phyloP scores from a whole-genome alignment of 2,888 invertebrate genomes.

The Drosophila bunnanda region DNA sequence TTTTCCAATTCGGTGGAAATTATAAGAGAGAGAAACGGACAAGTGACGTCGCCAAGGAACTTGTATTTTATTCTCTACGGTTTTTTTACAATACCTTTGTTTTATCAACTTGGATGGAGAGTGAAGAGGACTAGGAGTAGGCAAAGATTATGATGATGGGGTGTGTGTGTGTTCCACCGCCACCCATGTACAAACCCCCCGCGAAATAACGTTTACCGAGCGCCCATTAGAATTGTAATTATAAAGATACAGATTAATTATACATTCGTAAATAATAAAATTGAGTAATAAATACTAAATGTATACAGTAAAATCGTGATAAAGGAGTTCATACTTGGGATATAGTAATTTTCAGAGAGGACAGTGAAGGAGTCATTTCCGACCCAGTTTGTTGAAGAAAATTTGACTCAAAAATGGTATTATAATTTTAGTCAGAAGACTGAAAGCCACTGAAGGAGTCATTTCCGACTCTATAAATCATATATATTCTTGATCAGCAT shows the following conservation, averaged over 20 bases:
- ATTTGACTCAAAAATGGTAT: no score
- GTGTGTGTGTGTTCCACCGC: constrained; percentile 51
- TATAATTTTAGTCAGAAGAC: no score
- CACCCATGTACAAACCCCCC: constrained; percentile 70
- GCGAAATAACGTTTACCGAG: constrained; percentile 69
- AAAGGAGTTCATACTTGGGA: not conserved
- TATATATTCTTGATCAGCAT: no score
- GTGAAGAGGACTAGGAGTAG: constrained; percentile 17
- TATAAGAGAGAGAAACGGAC: constrained; percentile 44
- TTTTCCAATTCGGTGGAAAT: constrained; percentile 17
- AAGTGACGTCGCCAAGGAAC: constrained; percentile 49
- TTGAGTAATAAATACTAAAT: constrained; percentile 69
- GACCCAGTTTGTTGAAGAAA: no score
- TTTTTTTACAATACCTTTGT: constrained; percentile 40
- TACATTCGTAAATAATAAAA: constrained; percentile 76
- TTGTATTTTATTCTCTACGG: constrained; percentile 58
- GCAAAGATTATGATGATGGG: constrained; percentile 38
- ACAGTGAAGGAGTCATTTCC: no score
- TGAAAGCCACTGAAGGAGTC: no score
- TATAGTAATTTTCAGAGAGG: not conserved
- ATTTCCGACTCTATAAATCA: no score
- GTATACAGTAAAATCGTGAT: constrained; percentile 49
- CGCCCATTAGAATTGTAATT: constrained; percentile 76
- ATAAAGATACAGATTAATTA: constrained; percentile 51
- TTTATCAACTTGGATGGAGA: constrained; percentile 33